Evolutionary conservation across 2,797 vertebrate genomes (phyloP).

Genomic region (Hoplostethus mediterraneus): DNA sequence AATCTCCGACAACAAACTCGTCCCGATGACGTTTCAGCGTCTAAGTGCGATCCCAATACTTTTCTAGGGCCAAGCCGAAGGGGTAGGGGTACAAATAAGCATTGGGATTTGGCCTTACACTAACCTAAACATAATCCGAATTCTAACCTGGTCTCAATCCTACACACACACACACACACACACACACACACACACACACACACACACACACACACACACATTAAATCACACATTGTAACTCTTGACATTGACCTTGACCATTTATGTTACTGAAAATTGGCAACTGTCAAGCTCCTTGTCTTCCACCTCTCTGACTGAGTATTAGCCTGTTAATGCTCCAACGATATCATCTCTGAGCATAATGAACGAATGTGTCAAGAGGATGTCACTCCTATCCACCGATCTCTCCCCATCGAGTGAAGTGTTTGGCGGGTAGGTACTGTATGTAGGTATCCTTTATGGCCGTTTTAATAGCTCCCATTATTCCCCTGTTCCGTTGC

Average conservation of each 20-base stretch:
- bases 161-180: no score
- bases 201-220: no score
- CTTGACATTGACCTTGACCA: not conserved
- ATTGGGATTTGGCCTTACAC: no score
- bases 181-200: no score
- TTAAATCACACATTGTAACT: not conserved
- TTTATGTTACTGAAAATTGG: not conserved
- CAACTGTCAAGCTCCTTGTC: not conserved
- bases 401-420: slow-evolving; percentile 52
- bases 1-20: no score
- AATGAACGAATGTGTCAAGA: slow-evolving; percentile 53
- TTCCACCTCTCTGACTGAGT: slow-evolving; percentile 25
- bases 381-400: slow-evolving; percentile 43
- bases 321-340: slow-evolving; percentile 45
- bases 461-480: slow-evolving; percentile 66
- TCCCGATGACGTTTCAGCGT: no score
- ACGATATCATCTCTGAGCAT: slow-evolving; percentile 44
- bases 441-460: slow-evolving; percentile 65
- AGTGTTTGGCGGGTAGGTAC: slow-evolving; percentile 47
- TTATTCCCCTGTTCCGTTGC: slow-evolving; percentile 60
- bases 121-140: no score
- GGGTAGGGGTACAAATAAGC: no score
- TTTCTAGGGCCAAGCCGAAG: no score
- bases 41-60: no score
- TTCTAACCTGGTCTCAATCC: no score